These are phyloP conservation scores for Brachypalpus laphriformis DNA, from an alignment of 2,888 invertebrate genomes.

Conservation along the genomic window DNA sequence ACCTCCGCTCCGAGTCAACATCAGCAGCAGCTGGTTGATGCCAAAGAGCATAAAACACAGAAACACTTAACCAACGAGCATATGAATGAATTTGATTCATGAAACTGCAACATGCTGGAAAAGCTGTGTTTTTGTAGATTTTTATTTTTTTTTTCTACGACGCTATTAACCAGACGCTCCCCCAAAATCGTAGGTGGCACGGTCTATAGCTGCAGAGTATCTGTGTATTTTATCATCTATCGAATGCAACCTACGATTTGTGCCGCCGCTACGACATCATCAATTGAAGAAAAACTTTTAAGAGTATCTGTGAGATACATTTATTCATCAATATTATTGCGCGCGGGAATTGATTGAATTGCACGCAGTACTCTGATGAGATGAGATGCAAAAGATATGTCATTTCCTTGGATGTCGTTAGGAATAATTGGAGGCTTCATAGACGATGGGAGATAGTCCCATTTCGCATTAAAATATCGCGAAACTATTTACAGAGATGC, in stretches of 20 bases:
- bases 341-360: conserved; percentile 20
- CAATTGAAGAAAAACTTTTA: conserved; percentile 36
- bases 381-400: not conserved
- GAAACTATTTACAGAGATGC: conserved; percentile 19
- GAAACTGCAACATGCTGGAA: conserved; percentile 37
- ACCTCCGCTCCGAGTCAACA: conserved; percentile 47
- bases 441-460: too few species aligned
- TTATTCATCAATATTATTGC: conserved; percentile 53
- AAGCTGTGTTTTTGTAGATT: conserved; percentile 1
- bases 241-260: conserved; percentile 45
- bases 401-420: not conserved
- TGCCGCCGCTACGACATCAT: conserved; percentile 38
- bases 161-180: conserved; percentile 61
- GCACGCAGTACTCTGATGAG: not conserved
- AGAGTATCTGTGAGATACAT: conserved; percentile 28
- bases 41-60: conserved; percentile 49
- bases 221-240: conserved; percentile 22
- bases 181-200: conserved; percentile 57
- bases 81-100: conserved; percentile 68
- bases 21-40: conserved; percentile 37
- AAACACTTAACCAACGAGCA: conserved; percentile 33
- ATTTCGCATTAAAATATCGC: not conserved
- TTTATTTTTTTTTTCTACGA: not conserved
- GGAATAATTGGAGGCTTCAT: not conserved
- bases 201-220: not conserved